Evolutionary conservation across 2,888 invertebrate species (phyloP).

Genomic region (Brachycybe producta): DNA sequence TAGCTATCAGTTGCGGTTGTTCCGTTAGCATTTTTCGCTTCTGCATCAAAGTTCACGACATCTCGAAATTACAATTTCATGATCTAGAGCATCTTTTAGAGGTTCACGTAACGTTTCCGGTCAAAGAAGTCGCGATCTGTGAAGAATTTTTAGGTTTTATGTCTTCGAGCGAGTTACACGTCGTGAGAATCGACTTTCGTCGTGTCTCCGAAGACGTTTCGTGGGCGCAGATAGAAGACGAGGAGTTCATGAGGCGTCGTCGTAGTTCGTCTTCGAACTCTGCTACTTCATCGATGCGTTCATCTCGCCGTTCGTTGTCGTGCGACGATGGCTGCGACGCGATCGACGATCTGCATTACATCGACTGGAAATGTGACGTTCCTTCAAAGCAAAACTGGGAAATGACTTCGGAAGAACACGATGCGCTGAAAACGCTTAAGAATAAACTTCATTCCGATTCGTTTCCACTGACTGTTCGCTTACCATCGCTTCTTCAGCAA

Average conservation of each 20-base stretch:
- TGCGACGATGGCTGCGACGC: conserved; percentile 1
- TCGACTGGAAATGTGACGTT: conserved; percentile 8
- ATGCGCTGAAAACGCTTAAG: conserved; percentile 9
- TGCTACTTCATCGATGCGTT: conserved; percentile 1
- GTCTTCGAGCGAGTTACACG: conserved; percentile 47
- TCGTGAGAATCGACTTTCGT: conserved; percentile 28
- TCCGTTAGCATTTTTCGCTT: conserved; percentile 45
- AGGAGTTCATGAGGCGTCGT: conserved; percentile 5
- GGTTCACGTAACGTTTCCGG: conserved; percentile 49
- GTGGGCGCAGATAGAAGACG: conserved; percentile 15
- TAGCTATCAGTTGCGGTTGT: conserved; percentile 37
- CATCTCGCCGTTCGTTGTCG: too few relatives aligned
- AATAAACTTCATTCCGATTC: conserved; percentile 22
- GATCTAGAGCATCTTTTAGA: conserved; percentile 56
- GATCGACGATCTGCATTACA: conserved; percentile 9
- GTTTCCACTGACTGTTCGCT: conserved; percentile 22
- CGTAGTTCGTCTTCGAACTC: not conserved
- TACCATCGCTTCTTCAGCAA: conserved; percentile 21
- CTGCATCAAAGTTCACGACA: conserved; percentile 50
- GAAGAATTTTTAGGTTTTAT: conserved; percentile 55
- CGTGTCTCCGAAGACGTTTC: not conserved
- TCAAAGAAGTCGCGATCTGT: conserved; percentile 41
- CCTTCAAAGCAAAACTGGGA: conserved; percentile 10
- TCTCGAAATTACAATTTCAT: conserved; percentile 51
- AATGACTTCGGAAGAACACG: not conserved